Percentiles rank a stretch among this genome's conserved stretches.
Evolutionary conservation across 2,113 vertebrate species (phyloP).

Genomic region (Phrynocephalus versicolor): DNA sequence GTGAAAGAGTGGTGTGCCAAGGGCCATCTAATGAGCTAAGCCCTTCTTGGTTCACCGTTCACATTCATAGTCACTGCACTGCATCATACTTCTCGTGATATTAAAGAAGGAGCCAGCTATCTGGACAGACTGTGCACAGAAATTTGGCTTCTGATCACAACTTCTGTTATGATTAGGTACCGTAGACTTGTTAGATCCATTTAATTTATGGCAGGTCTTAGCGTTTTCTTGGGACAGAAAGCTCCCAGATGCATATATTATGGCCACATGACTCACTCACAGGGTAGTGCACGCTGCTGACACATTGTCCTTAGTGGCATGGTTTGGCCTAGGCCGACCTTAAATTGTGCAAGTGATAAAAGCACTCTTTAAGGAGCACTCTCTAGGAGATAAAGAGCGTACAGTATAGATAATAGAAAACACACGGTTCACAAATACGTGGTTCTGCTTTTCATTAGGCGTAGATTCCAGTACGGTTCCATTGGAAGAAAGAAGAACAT

Average conservation of each 20-base stretch:
- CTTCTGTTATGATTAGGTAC: not conserved
- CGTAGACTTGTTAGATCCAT: not conserved
- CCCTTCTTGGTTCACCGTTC: no score
- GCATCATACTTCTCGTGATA: not conserved
- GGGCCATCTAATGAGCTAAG: no score
- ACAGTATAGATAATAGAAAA: not conserved
- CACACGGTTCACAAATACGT: not conserved
- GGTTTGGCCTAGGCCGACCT: not conserved
- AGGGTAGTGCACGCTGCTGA: not conserved
- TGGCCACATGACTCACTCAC: not conserved
- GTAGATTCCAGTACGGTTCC: not conserved
- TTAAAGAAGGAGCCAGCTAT: not conserved
- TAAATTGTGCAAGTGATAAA: not conserved
- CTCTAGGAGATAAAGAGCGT: not conserved
- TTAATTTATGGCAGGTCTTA: not conserved
- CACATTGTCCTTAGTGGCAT: not conserved
- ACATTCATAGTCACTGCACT: not conserved
- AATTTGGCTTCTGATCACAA: no score
- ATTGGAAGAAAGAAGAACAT: not conserved
- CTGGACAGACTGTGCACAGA: no score
- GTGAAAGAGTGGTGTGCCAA: no score
- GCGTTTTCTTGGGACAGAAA: not conserved
- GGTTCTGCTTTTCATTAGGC: not conserved
- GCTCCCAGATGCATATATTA: not conserved
- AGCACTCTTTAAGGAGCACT: not conserved